phyloP scores from a whole-genome alignment of 2,113 vertebrate species.

The Apaloderma vittatum region DNA sequence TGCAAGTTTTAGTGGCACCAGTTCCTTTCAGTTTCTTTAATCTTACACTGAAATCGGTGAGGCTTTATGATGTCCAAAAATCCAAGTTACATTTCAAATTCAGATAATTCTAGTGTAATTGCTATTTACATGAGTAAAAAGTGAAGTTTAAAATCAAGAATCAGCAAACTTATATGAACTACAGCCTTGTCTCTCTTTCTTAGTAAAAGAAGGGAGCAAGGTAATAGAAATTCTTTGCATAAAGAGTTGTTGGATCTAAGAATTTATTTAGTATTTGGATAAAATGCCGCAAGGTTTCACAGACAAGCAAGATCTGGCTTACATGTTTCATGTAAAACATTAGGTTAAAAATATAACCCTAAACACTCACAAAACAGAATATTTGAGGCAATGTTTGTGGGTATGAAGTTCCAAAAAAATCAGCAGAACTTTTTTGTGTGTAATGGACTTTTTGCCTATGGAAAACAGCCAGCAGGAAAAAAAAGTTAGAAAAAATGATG shows the following conservation, averaged over 20 bases:
- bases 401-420: background rate
- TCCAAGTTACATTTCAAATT: background rate
- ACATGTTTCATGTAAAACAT: fast-evolving
- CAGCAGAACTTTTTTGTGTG: background rate
- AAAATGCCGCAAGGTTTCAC: background rate
- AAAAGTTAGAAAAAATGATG: background rate
- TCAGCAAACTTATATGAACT: background rate
- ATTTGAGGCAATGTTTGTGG: background rate
- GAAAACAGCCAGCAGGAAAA: background rate
- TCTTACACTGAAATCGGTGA: background rate
- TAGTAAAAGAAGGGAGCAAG: background rate
- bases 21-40: background rate
- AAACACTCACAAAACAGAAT: background rate
- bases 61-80: background rate
- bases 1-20: background rate
- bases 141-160: background rate
- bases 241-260: background rate
- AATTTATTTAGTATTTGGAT: background rate
- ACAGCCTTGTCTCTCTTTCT: background rate
- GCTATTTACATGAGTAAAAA: background rate
- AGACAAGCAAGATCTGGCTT: background rate
- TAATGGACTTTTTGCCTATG: background rate
- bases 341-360: background rate
- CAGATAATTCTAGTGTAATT: background rate
- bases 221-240: background rate